Evolutionary conservation across 2,113 vertebrate species (phyloP).

Genomic region (Clupea harengus): DNA sequence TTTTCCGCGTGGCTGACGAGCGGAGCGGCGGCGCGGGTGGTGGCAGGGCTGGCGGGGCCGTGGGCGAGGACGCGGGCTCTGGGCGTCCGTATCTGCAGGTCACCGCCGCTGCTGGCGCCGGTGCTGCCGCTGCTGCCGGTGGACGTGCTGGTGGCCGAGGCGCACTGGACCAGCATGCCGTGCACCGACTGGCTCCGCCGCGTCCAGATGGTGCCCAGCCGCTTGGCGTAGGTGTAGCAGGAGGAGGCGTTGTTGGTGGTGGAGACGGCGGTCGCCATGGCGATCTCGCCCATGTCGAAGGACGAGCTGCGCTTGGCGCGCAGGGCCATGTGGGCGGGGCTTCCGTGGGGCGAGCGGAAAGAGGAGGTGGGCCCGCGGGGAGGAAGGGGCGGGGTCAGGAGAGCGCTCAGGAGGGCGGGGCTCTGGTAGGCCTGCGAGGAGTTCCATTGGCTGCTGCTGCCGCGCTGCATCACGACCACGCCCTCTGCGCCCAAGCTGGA

Average conservation of each 20-base stretch:
- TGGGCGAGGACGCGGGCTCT: slow-evolving; percentile 38
- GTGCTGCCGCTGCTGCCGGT: slow-evolving; percentile 28
- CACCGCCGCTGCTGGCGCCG: slow-evolving; percentile 14
- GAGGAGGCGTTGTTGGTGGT: slow-evolving; percentile 43
- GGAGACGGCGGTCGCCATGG: slow-evolving; percentile 15
- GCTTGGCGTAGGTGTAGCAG: slow-evolving; percentile 75
- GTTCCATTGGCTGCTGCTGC: slow-evolving; percentile 41
- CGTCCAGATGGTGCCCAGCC: slow-evolving; percentile 73
- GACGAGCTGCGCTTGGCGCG: slow-evolving; percentile 73
- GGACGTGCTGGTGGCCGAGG: slow-evolving; percentile 48
- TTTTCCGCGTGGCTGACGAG: neutral
- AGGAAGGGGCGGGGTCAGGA: neutral
- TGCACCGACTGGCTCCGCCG: slow-evolving; percentile 78
- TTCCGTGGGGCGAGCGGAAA: neutral
- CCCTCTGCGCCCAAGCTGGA: slow-evolving; percentile 44
- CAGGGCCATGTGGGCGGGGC: slow-evolving; percentile 25
- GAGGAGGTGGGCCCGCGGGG: neutral
- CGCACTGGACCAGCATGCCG: slow-evolving; percentile 68
- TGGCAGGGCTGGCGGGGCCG: slow-evolving; percentile 40
- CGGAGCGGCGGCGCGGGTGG: neutral
- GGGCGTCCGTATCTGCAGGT: slow-evolving; percentile 18
- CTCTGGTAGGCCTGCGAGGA: slow-evolving; percentile 49
- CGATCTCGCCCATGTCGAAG: slow-evolving; percentile 74
- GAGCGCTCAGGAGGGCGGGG: slow-evolving; percentile 24
- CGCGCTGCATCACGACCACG: slow-evolving; percentile 35